Evolutionary conservation across 2,797 vertebrate genomes (phyloP), one percentile per base, ranked within the genome.

Genomic region (Acanthornis magna): DNA sequence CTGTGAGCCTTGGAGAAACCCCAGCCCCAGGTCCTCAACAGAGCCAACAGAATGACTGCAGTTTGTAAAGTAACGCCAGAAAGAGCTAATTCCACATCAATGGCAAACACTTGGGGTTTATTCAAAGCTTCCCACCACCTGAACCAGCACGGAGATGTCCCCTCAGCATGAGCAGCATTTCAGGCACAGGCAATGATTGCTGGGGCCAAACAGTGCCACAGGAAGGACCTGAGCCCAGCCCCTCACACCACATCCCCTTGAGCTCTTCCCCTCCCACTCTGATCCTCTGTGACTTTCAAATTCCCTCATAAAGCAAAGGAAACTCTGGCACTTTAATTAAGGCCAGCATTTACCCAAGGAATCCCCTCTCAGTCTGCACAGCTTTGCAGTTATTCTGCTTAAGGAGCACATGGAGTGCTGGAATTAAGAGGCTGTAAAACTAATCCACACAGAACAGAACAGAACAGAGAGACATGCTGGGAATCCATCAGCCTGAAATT

Each of bases 391-490:
- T 47, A 50, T 3, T 30, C 74, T 36, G 45, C 55, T 13, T 7
- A 50, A 91, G 74, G 16, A 86, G 86, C 72, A 53, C 78, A 38
- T 1, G 11, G 71, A 93, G 36, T 40, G 40, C 65, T 51, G 75
- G 85, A 87, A 91, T 95, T 87, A 92, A 87, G 36, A 63, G 63
- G 81, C 71, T 94, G 45, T 79, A 77, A 92, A 87, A 85, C 71
- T 92, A 95, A 95, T 87, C 92, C 74, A 42, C 47, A 74, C n/a
- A 77, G 67, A 89, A 71, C 15, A 51, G 79, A 71, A 54, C 47
- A 82, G 84, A n/a, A 34, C 16, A 76, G 73, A 91, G 77, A 42
- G 60, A 47, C 81, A 63, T 6, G 20, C 86, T 89, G 75, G 50
- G 78, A 92, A 89, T 67, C 57, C 30, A 53, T 76, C 84, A 76